Evolutionary conservation across 2,888 invertebrate species (phyloP).

Genomic region (Melieria omissa): DNA sequence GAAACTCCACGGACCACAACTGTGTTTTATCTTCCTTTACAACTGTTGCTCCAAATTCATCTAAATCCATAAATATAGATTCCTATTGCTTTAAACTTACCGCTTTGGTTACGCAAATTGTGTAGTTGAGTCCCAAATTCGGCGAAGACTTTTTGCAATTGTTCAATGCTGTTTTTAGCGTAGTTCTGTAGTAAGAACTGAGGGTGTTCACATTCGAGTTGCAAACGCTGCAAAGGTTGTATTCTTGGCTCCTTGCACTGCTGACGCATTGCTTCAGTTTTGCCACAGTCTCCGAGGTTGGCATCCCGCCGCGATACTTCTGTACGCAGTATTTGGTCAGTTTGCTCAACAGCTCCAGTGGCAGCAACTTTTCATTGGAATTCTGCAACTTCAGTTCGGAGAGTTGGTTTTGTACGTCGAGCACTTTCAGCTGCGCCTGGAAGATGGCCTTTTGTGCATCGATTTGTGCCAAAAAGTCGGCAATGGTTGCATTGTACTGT

Average conservation of each 20-base stretch:
- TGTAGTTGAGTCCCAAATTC: slow-evolving; percentile 32
- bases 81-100: slow-evolving; percentile 28
- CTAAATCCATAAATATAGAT: background rate
- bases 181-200: slow-evolving; percentile 37
- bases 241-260: slow-evolving; percentile 27
- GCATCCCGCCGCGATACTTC: slow-evolving; percentile 40
- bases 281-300: slow-evolving; percentile 23
- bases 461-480: slow-evolving; percentile 32
- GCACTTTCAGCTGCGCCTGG: slow-evolving; percentile 18
- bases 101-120: slow-evolving; percentile 41
- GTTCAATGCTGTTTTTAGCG: slow-evolving; percentile 25
- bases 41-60: no score
- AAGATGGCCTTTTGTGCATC: slow-evolving; percentile 25
- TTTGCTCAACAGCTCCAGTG: slow-evolving; percentile 38
- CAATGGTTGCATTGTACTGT: slow-evolving; percentile 40
- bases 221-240: background rate
- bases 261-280: slow-evolving; percentile 34
- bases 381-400: slow-evolving; percentile 28
- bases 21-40: background rate
- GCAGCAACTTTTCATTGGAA: slow-evolving; percentile 38
- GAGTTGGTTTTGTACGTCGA: slow-evolving; percentile 30
- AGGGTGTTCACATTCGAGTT: slow-evolving; percentile 23
- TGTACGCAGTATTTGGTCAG: slow-evolving; percentile 42
- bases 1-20: no score
- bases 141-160: slow-evolving; percentile 31